Evolutionary conservation across 2,888 invertebrate genomes (phyloP).

Genomic region (Coelinius sp.): DNA sequence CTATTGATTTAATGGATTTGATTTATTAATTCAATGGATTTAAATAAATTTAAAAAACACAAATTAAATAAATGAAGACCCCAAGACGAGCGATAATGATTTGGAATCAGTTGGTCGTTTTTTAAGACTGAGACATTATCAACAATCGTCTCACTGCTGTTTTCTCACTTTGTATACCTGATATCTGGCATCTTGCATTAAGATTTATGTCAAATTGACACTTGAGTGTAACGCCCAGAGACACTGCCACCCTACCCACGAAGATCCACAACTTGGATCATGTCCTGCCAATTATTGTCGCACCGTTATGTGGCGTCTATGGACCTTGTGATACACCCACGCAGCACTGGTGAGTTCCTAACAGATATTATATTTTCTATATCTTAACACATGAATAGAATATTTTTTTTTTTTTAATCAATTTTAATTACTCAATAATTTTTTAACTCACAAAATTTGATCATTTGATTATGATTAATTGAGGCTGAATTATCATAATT

Average conservation of each 20-base stretch:
- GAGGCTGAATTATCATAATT: too few species aligned
- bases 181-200: not conserved
- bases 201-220: conserved; percentile 7
- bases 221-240: not conserved
- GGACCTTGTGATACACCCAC: conserved; percentile 1
- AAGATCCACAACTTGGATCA: not conserved
- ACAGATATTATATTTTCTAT: not conserved
- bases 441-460: too few species aligned
- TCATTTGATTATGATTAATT: too few species aligned
- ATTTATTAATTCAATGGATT: too few species aligned
- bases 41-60: too few species aligned
- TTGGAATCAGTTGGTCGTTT: not conserved
- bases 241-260: not conserved
- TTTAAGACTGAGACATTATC: not conserved
- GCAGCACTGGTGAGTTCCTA: not conserved
- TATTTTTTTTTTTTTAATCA: too few species aligned
- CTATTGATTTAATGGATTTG: too few species aligned
- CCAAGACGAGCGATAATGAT: not conserved
- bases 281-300: conserved; percentile 5
- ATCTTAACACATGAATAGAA: not conserved
- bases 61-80: too few species aligned
- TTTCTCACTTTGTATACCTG: not conserved
- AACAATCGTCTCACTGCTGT: not conserved
- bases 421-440: too few species aligned
- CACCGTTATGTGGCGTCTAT: conserved; percentile 2